phyloP scores from a whole-genome alignment of 2,888 invertebrate genomes.

The Poecilus cupreus region DNA sequence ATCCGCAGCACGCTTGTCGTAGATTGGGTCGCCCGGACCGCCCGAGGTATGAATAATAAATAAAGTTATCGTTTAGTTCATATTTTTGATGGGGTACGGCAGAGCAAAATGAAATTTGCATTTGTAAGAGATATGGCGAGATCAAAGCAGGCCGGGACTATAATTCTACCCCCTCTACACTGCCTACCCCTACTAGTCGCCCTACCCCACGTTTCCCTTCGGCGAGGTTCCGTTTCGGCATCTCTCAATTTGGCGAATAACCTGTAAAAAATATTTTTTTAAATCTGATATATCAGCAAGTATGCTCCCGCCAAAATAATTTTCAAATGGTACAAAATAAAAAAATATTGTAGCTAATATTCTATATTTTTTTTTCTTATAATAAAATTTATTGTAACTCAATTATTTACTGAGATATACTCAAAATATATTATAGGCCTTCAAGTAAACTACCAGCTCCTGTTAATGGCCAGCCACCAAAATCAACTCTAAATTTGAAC shows the following conservation, averaged over 20 bases:
- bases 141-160: conserved; percentile 70
- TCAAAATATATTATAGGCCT: too few relatives aligned
- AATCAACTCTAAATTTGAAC: too few relatives aligned
- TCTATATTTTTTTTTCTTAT: too few relatives aligned
- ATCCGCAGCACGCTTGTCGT: conserved; percentile 60
- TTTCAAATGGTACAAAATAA: too few relatives aligned
- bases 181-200: conserved; percentile 60
- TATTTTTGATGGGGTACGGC: conserved; percentile 76
- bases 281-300: too few relatives aligned
- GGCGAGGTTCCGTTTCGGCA: conserved; percentile 49
- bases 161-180: conserved; percentile 63
- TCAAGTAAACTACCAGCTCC: too few relatives aligned
- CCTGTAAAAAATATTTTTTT: too few relatives aligned
- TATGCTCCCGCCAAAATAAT: too few relatives aligned
- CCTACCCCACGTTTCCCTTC: conserved; percentile 59
- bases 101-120: conserved; percentile 75
- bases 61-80: conserved; percentile 79
- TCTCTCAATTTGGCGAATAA: conserved; percentile 36
- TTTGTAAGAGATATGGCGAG: conserved; percentile 75
- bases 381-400: too few relatives aligned
- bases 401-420: too few relatives aligned
- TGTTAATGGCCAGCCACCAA: too few relatives aligned
- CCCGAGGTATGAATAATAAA: conserved; percentile 78
- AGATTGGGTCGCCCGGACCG: conserved; percentile 66
- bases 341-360: too few relatives aligned